Percentiles rank a stretch among this genome's conserved stretches.
phyloP scores from a whole-genome alignment of 2,113 vertebrate species.

The Dendropsophus ebraccatus region DNA sequence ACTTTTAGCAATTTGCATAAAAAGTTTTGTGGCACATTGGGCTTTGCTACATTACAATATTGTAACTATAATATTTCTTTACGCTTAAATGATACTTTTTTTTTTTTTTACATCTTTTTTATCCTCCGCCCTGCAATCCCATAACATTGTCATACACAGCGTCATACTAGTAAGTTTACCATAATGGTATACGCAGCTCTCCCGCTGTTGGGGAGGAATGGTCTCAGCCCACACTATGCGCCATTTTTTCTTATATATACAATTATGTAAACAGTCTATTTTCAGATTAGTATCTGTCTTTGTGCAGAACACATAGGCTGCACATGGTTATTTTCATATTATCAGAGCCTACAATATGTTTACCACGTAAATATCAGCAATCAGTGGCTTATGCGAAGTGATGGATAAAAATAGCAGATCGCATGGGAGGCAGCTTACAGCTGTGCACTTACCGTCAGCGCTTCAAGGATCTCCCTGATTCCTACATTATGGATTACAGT shows the following conservation, averaged over 20 bases:
- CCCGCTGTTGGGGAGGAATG: not conserved
- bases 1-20: too few relatives aligned
- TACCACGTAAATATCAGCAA: conserved; percentile 36
- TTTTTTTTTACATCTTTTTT: too few relatives aligned
- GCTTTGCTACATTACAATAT: too few relatives aligned
- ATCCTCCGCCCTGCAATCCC: not conserved
- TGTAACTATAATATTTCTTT: too few relatives aligned
- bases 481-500: not conserved
- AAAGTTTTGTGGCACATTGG: too few relatives aligned
- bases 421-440: conserved; percentile 14
- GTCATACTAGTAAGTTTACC: not conserved
- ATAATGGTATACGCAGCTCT: not conserved
- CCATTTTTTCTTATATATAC: not conserved
- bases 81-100: too few relatives aligned
- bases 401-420: conserved; percentile 2
- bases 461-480: not conserved
- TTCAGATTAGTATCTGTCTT: conserved; percentile 21
- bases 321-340: conserved; percentile 26
- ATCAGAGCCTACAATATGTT: conserved; percentile 5
- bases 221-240: not conserved
- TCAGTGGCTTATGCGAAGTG: conserved; percentile 24
- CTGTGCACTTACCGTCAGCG: conserved; percentile 1
- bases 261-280: conserved; percentile 14
- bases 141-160: too few relatives aligned
- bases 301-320: not conserved